Percentiles rank a stretch among this genome's conserved stretches.
Conservation (phyloP, 2,113 vertebrate species). For the Montifringilla adamsi region DNA sequence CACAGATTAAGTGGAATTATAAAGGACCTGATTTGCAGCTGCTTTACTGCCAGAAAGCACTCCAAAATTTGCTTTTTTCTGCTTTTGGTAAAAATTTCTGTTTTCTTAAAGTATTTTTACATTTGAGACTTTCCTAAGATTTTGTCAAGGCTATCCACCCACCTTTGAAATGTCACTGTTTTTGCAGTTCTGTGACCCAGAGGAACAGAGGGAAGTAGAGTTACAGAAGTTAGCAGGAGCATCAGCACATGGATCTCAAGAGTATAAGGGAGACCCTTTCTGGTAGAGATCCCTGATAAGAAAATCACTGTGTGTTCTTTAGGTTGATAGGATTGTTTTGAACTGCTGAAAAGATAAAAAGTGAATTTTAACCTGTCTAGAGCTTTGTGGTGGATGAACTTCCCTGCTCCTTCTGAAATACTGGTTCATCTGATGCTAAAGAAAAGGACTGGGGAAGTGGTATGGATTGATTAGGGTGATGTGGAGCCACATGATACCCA, state of each 20-base stretch:
- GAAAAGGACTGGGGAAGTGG: neutral
- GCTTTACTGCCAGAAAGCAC: neutral
- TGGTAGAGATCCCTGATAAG: neutral
- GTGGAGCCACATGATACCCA: neutral
- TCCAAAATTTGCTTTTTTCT: neutral
- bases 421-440: neutral
- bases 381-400: neutral
- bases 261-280: neutral
- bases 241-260: neutral
- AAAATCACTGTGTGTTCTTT: neutral
- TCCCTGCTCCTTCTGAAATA: neutral
- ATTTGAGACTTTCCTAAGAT: neutral
- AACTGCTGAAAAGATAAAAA: neutral
- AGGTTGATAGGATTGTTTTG: neutral
- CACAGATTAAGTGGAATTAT: neutral
- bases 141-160: neutral
- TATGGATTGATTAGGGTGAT: neutral
- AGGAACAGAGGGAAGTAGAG: neutral
- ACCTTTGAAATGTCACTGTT: neutral
- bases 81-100: neutral
- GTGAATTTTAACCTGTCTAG: neutral
- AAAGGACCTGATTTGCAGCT: neutral
- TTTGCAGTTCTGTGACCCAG: neutral
- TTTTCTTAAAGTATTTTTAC: neutral
- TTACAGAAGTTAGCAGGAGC: neutral